Conservation (phyloP, 1,140 invertebrate species). For the Thalassaphorura encarpata region DNA sequence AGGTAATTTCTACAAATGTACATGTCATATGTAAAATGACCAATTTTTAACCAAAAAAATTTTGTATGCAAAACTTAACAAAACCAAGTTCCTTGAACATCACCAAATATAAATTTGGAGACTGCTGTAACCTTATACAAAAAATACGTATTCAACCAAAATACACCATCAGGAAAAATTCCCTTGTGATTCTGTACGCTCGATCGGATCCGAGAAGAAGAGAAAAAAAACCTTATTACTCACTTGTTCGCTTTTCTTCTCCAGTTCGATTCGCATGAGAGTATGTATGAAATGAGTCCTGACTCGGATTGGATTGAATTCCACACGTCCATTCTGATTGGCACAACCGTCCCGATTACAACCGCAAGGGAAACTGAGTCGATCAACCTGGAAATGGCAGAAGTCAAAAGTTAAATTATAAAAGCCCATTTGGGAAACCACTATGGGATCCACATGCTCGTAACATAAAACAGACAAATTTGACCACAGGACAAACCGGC, state of each 20-base stretch:
- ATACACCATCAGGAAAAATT: no score
- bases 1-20: no score
- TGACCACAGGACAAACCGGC: no score
- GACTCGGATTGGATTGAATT: slow-evolving; percentile 91
- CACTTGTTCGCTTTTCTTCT: slow-evolving; percentile 53
- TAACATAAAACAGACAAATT: no score
- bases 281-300: slow-evolving; percentile 97
- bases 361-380: slow-evolving; percentile 91
- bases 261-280: slow-evolving; percentile 83
- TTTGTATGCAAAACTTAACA: no score
- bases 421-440: background rate
- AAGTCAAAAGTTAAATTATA: slow-evolving; percentile 1
- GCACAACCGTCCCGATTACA: slow-evolving; percentile 89
- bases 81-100: no score
- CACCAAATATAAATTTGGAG: background rate
- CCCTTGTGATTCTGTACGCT: no score
- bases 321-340: slow-evolving; percentile 83
- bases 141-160: no score
- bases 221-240: slow-evolving; percentile 6
- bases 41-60: no score
- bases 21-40: no score
- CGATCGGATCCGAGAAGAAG: background rate
- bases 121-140: no score
- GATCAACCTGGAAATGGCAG: slow-evolving; percentile 61
- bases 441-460: no score